These are phyloP conservation scores for Agonopterix subpropinquella DNA, from an alignment of 2,888 invertebrate species.

Conservation along the genomic window DNA sequence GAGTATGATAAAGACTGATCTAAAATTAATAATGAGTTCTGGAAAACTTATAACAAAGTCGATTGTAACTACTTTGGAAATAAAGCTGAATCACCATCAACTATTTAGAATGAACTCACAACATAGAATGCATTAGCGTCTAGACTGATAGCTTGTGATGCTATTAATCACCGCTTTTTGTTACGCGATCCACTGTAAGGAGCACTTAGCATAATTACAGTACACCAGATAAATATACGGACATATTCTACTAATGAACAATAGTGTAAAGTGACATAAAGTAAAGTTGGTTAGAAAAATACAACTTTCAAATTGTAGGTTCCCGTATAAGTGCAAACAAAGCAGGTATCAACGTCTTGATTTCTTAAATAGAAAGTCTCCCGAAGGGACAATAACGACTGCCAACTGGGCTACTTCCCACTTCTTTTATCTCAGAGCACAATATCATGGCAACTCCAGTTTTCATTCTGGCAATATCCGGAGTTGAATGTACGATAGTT, in stretches of 20 bases:
- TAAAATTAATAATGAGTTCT: too few relatives aligned
- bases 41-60: too few relatives aligned
- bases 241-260: background rate
- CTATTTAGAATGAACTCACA: slow-evolving; percentile 9
- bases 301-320: too few relatives aligned
- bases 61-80: too few relatives aligned
- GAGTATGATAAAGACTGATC: too few relatives aligned
- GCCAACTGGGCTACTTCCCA: slow-evolving; percentile 8
- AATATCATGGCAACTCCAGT: slow-evolving; percentile 24
- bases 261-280: too few relatives aligned
- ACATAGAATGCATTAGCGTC: slow-evolving; percentile 27
- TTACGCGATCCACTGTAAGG: slow-evolving; percentile 18
- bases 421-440: slow-evolving; percentile 24
- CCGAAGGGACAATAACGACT: slow-evolving; percentile 9
- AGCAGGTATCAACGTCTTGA: background rate
- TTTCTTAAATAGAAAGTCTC: slow-evolving; percentile 1
- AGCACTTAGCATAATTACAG: slow-evolving; percentile 61
- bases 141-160: slow-evolving; percentile 55
- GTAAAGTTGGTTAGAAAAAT: too few relatives aligned
- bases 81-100: slow-evolving; percentile 3
- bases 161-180: slow-evolving; percentile 65
- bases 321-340: too few relatives aligned
- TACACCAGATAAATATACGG: slow-evolving; percentile 1
- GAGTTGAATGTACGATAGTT: slow-evolving; percentile 20
- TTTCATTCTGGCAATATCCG: slow-evolving; percentile 28